A percentile compares a stretch with the other conserved stretches of the same genome.
Evolutionary conservation across 2,113 vertebrate species (phyloP).

Genomic region (Potamarius usumacintae): DNA sequence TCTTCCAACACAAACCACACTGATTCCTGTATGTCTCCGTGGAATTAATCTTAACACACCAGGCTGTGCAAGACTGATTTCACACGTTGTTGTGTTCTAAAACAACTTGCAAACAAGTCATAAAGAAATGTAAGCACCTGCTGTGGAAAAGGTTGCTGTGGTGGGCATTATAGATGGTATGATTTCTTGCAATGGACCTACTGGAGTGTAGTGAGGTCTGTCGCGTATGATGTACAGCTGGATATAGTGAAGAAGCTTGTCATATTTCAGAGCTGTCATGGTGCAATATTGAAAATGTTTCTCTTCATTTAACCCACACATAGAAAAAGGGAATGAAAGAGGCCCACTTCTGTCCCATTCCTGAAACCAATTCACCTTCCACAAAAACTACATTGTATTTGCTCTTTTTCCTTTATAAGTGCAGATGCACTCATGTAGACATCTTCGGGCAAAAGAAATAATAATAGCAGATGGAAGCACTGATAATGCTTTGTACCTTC

Average conservation of each 20-base stretch:
- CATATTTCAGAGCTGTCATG: conserved; percentile 22
- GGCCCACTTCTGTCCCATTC: conserved; percentile 10
- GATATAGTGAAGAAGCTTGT: conserved; percentile 12
- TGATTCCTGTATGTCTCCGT: not conserved
- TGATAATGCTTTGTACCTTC: not conserved
- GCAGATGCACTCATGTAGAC: not conserved
- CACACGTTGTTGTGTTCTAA: not conserved
- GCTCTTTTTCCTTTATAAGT: not conserved
- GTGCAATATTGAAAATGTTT: conserved; percentile 4
- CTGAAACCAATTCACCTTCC: not conserved
- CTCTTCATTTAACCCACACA: conserved; percentile 20
- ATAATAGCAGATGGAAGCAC: not conserved
- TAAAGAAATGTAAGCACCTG: not conserved
- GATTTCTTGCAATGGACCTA: not conserved
- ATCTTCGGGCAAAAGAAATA: not conserved
- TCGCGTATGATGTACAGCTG: conserved; percentile 1
- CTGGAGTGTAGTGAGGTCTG: conserved; percentile 2
- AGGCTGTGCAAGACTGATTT: not conserved
- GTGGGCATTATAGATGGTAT: not conserved
- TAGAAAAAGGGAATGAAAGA: not conserved
- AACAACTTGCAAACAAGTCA: not conserved
- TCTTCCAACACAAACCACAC: not conserved
- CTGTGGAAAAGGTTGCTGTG: not conserved
- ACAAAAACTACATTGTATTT: not conserved
- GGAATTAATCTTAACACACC: not conserved